Evolutionary conservation across 2,888 invertebrate species (phyloP).

Genomic region (Crioceris asparagi): DNA sequence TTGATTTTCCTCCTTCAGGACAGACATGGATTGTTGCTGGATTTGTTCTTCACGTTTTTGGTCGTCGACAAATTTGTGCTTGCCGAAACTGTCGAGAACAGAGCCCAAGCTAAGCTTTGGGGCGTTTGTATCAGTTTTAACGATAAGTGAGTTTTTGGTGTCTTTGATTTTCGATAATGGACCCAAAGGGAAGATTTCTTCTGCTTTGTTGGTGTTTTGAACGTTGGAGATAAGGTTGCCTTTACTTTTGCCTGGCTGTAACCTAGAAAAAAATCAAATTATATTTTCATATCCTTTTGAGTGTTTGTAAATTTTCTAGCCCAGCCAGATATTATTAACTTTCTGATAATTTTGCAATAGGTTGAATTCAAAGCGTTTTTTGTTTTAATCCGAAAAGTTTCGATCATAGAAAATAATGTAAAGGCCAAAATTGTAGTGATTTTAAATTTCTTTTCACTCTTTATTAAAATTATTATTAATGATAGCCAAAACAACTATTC

Average conservation of each 20-base stretch:
- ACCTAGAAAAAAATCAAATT: too few species aligned
- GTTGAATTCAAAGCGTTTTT: too few species aligned
- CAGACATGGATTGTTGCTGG: slow-evolving; percentile 17
- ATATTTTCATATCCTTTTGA: too few species aligned
- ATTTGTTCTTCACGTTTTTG: slow-evolving; percentile 35
- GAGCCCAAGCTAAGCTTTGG: slow-evolving; percentile 79
- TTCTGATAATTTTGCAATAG: too few species aligned
- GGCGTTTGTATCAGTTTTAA: slow-evolving; percentile 55
- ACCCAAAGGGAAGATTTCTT: slow-evolving; percentile 47
- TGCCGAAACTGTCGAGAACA: slow-evolving; percentile 65
- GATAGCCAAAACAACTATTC: too few species aligned
- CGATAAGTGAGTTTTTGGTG: slow-evolving; percentile 44
- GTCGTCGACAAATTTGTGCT: slow-evolving; percentile 52
- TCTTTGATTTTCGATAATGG: slow-evolving; percentile 48
- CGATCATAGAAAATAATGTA: too few species aligned
- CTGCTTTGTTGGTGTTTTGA: slow-evolving; percentile 47
- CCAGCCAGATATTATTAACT: too few species aligned
- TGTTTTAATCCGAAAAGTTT: too few species aligned
- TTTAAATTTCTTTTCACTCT: too few species aligned
- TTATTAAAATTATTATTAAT: too few species aligned
- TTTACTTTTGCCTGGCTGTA: slow-evolving; percentile 81
- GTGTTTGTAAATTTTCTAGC: too few species aligned
- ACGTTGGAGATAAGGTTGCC: slow-evolving; percentile 70
- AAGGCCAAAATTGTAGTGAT: too few species aligned
- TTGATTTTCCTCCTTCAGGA: slow-evolving; percentile 19